These are phyloP conservation scores for Drosophila sordidula DNA, from an alignment of 2,888 invertebrate genomes.

Conservation along the genomic window DNA sequence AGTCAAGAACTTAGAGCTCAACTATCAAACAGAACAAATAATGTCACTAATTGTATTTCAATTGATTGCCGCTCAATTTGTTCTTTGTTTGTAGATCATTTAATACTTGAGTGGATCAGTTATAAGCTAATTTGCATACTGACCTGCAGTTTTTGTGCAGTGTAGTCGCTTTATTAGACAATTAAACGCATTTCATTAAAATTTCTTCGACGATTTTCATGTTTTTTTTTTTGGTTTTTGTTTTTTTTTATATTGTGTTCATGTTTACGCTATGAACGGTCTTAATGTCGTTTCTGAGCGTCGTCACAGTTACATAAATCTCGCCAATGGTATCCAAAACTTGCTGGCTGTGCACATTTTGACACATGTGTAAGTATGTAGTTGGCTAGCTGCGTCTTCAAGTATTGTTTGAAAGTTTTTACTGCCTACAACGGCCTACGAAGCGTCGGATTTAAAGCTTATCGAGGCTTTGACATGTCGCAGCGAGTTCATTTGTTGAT, in stretches of 20 bases:
- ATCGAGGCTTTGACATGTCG: slow-evolving; percentile 54
- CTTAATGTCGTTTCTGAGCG: slow-evolving; percentile 48
- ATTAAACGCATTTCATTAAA: slow-evolving; percentile 67
- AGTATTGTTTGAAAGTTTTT: slow-evolving; percentile 62
- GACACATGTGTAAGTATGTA: slow-evolving; percentile 55
- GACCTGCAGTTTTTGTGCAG: slow-evolving; percentile 23
- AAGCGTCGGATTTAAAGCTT: slow-evolving; percentile 36
- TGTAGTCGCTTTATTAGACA: slow-evolving; percentile 57
- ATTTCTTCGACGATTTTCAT: slow-evolving; percentile 56
- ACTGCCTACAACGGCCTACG: slow-evolving; percentile 32
- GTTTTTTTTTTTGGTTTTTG: slow-evolving; percentile 36
- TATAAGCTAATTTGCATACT: background rate
- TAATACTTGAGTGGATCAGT: too few relatives aligned
- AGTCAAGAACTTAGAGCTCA: too few relatives aligned
- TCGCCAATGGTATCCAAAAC: slow-evolving; percentile 69
- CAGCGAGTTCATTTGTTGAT: slow-evolving; percentile 62
- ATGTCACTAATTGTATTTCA: too few relatives aligned
- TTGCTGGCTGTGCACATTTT: slow-evolving; percentile 78
- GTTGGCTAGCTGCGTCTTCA: slow-evolving; percentile 19
- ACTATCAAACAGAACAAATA: too few relatives aligned
- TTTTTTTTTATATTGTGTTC: slow-evolving; percentile 13
- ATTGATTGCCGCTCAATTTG: background rate
- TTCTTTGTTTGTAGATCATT: too few relatives aligned
- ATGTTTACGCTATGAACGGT: slow-evolving; percentile 38
- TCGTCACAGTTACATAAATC: slow-evolving; percentile 72